Base-by-base conservation (phyloP, 1,140 invertebrate species). In the Ectropis grisescens region DNA sequence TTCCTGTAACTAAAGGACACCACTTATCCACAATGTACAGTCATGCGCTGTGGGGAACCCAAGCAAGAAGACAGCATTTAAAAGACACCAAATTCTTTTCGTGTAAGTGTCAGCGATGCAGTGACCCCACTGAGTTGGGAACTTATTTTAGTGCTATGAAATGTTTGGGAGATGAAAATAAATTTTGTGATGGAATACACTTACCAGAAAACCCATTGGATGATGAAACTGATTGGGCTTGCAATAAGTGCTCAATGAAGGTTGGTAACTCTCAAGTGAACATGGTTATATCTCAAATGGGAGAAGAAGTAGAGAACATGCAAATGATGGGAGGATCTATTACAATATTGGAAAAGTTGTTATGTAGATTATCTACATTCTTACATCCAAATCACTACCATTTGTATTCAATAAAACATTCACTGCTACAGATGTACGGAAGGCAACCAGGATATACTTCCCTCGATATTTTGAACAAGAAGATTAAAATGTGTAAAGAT, bases 331-430 rank as follows among this genome's bases (percentile, higher is more conserved):
- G 85, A 27, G 85, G 89, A 0, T 85, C 81, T 1, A 80, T 87
- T 1, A 69, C 62, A 31, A 79, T 85, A 33, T 54, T 91, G 27
- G 89, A 91, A 61, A 80, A 86, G 31, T 57, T 90, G 0, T 48
- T 91, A 2, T 82, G 82, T 9, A 89, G 89, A 27, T 57, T 91
- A 11, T 80, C 85, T 12, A 87, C 85, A 12, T 86, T 92, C 47
- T 71, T 94, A 24, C 92, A 94, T 79, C 87, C 88, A 0, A 89
- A 92, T 58, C 92, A 95, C 70, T 94, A 93, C 64, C 91, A 92
- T 53, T 85, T 91, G 41, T 91, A 91, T 49, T 87, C 88, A 2
- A 84, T 93, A 8, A 90, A 91, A 50, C 93, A 95, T 69, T 91
- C 91, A 0, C 68, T 95, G 19, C 83, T 94, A 11, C 92, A 94